Evolutionary conservation across 1,140 invertebrate genomes (phyloP).

Genomic region (Eriosoma lanigerum): DNA sequence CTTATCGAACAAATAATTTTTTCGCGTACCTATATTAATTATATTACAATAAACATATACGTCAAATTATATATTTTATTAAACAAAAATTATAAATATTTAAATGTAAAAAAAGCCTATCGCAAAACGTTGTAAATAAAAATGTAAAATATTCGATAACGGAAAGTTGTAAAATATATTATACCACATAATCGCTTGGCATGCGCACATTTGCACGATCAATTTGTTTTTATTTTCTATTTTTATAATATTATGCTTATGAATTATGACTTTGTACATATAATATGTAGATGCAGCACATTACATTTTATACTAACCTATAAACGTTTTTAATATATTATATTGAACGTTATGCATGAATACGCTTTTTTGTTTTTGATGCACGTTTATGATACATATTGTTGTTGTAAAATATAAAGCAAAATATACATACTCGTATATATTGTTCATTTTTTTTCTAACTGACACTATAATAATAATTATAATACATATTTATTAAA

Average conservation of each 20-base stretch:
- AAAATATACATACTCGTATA: neutral
- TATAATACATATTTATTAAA: neutral
- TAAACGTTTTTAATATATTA: neutral
- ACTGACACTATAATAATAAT: conserved; percentile 16
- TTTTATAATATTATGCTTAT: too few relatives aligned
- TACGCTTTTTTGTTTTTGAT: conserved; percentile 11
- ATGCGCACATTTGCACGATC: conserved; percentile 27
- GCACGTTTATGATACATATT: neutral
- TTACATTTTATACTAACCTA: neutral
- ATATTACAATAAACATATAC: neutral
- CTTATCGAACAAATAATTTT: neutral
- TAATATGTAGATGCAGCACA: too few relatives aligned
- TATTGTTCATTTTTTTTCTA: conserved; percentile 12
- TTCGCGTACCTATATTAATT: neutral
- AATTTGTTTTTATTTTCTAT: neutral
- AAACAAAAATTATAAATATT: conserved; percentile 7
- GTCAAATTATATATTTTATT: neutral
- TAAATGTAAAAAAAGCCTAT: neutral
- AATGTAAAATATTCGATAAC: conserved; percentile 19
- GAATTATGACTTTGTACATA: too few relatives aligned
- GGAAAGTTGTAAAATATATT: conserved; percentile 4
- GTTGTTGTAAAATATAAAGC: neutral
- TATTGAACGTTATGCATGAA: neutral
- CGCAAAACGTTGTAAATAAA: conserved; percentile 24
- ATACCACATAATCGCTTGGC: conserved; percentile 23